These are phyloP conservation scores for Pituophis catenifer DNA, from an alignment of 2,113 vertebrate species.

Conservation along the genomic window DNA sequence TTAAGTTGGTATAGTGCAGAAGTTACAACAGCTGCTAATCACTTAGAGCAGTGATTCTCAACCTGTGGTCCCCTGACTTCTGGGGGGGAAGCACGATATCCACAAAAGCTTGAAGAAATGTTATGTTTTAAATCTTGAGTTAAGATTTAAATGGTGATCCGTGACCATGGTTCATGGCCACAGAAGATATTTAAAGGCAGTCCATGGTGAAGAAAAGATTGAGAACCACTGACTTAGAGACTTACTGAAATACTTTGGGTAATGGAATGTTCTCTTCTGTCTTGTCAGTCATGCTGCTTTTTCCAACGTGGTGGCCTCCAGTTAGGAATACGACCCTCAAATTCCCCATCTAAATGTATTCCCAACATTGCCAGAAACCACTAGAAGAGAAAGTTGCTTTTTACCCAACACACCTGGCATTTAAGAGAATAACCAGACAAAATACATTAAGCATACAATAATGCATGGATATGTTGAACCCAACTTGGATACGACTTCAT, in stretches of 20 bases:
- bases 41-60: not conserved
- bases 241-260: not conserved
- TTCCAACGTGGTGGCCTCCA: not conserved
- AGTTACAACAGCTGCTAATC: not conserved
- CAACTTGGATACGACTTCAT: not conserved
- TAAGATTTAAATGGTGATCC: not conserved
- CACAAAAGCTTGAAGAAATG: not conserved
- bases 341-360: not conserved
- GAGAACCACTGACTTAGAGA: not conserved
- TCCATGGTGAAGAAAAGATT: not conserved
- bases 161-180: not conserved
- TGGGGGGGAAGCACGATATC: accelerated
- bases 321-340: not conserved
- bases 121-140: not conserved
- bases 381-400: not conserved
- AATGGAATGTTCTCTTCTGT: not conserved
- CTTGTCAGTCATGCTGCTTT: not conserved
- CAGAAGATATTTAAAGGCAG: not conserved
- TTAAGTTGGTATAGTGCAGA: not conserved
- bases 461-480: not conserved
- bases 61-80: not conserved
- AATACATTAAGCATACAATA: not conserved
- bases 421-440: not conserved
- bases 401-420: not conserved
- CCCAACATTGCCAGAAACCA: not conserved